phyloP scores from a whole-genome alignment of 1,140 invertebrate genomes.

The Periplaneta americana region DNA sequence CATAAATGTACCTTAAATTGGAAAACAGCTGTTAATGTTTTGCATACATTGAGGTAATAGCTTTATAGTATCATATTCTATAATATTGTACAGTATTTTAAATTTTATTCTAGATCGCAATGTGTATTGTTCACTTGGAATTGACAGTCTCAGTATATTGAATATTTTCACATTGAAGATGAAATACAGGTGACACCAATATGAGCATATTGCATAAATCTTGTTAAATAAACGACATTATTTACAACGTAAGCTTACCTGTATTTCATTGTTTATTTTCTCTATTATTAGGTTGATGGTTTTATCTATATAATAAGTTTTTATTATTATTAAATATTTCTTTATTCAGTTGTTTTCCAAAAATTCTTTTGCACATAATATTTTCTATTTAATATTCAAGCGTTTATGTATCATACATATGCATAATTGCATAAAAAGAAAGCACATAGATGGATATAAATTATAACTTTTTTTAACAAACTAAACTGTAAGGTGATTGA shows the following conservation, averaged over 20 bases:
- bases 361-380: not conserved
- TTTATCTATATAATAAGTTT: not conserved
- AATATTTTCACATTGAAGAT: not conserved
- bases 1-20: not conserved
- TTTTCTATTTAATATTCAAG: not conserved
- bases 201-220: not conserved
- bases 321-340: not conserved
- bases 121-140: not conserved
- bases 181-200: not conserved
- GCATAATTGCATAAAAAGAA: not conserved
- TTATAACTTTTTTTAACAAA: not conserved
- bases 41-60: not conserved
- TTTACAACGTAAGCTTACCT: not conserved
- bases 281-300: not conserved
- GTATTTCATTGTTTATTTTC: not conserved
- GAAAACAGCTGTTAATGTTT: not conserved
- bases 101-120: not conserved
- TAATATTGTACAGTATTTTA: not conserved
- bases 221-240: not conserved
- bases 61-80: not conserved
- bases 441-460: not conserved
- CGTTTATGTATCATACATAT: not conserved
- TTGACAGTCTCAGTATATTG: not conserved
- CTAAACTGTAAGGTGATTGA: not conserved
- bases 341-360: not conserved